phyloP scores from a whole-genome alignment of 2,113 vertebrate species.

The Penelope pileata region DNA sequence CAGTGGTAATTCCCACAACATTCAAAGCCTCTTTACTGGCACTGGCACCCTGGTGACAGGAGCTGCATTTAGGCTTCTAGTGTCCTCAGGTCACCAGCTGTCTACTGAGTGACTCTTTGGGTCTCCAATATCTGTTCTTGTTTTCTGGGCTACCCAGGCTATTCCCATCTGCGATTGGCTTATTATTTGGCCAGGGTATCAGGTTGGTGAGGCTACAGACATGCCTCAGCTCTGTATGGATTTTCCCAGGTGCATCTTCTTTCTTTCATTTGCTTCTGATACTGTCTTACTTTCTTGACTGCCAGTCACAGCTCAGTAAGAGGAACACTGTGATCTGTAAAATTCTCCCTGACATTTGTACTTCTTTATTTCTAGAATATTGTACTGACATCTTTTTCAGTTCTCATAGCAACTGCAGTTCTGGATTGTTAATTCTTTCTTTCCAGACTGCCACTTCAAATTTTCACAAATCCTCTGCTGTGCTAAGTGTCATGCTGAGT shows the following conservation, averaged over 20 bases:
- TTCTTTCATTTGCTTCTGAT: background rate
- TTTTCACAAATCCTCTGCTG: background rate
- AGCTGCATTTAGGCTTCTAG: background rate
- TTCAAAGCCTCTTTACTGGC: background rate
- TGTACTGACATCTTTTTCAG: background rate
- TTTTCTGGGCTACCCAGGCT: background rate
- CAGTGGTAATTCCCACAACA: background rate
- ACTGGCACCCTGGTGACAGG: background rate
- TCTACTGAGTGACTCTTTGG: background rate
- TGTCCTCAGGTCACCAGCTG: background rate
- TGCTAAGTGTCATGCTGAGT: background rate
- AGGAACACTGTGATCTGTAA: background rate
- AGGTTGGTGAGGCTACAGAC: background rate
- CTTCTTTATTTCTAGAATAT: background rate
- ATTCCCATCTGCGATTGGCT: background rate
- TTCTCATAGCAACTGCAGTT: background rate
- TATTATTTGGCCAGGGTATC: background rate
- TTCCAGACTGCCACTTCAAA: background rate
- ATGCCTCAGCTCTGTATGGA: background rate
- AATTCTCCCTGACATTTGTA: background rate
- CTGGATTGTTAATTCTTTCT: background rate
- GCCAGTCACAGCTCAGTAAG: background rate
- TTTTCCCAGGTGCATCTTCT: background rate
- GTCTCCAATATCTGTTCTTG: background rate
- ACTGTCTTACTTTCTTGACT: background rate